Conservation (phyloP, 1,140 invertebrate species). For the Rhizoglyphus robini region DNA sequence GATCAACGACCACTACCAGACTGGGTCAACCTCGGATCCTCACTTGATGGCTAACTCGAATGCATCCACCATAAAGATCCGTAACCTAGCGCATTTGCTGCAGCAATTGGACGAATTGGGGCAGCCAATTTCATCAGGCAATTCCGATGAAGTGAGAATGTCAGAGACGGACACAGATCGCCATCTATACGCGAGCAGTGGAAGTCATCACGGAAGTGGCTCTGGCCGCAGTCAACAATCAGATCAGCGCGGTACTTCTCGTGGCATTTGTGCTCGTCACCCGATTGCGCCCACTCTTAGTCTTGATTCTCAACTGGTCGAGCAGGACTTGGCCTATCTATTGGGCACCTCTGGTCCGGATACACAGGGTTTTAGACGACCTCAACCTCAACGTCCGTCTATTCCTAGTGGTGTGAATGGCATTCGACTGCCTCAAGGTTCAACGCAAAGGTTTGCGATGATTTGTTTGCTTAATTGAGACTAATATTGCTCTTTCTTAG, state of each 20-base stretch:
- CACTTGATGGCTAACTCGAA: not conserved
- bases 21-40: constrained; percentile 46
- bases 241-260: constrained; percentile 33
- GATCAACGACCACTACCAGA: constrained; percentile 37
- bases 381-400: constrained; percentile 17
- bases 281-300: not conserved
- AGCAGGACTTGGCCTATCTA: constrained; percentile 12
- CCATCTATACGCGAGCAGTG: constrained; percentile 59
- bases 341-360: not conserved
- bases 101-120: constrained; percentile 75
- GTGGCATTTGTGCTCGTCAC: not conserved
- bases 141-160: constrained; percentile 77
- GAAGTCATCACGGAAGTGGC: constrained; percentile 24
- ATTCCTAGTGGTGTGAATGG: constrained; percentile 4
- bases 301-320: constrained; percentile 3
- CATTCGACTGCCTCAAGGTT: not conserved
- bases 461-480: no score
- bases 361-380: not conserved
- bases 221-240: constrained; percentile 41
- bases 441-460: not conserved
- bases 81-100: constrained; percentile 78
- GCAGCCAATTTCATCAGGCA: constrained; percentile 56
- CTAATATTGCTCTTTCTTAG: no score
- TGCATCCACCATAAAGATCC: constrained; percentile 46
- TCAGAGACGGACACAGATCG: constrained; percentile 78